Base-by-base conservation (phyloP, 2,888 invertebrate species). In the Anodontia alba region DNA sequence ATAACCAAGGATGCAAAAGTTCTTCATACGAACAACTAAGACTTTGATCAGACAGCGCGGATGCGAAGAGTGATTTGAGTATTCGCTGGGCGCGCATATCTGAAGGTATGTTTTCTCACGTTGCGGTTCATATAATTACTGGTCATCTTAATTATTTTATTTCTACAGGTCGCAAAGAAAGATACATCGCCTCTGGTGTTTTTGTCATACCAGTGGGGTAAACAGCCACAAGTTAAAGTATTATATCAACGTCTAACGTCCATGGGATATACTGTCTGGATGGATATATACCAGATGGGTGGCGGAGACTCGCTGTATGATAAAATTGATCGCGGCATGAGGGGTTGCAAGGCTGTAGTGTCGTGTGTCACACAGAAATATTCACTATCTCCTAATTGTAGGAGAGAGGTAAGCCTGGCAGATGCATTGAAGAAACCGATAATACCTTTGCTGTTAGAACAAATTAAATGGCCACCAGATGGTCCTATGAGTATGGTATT, bases 241-340 rank as follows among this genome's bases (percentile, higher is more conserved):
- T 81, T 94, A 69, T 93, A 93, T 80, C 75, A 88, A 42, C 87
- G 89, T 0, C 86, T 94, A 68, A 87, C 86, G 0, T 80, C 83
- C 17, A 81, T 90, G 8, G 94, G 93, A 20, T 91, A 88, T 71
- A 86, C 80, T n/a, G 92, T 93, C 73, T 94, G 94, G 94, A 88
- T 93, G 90, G 94, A 94, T 81, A 93, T 94, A 38, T 87, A 90
- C 71, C 93, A 94, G 84, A 94, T 94, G 94, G 94, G 93, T 8
- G 93, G 93, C 3, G 94, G 94, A 7, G 93, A 94, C 80, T 93
- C 93, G 0, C 90, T 94, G 42, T 94, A 91, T 83, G 93, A 94
- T 78, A 93, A 93, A 83, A 93, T 94, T 57, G 94, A 94, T 83
- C 76, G 86, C 15, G 94, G 94, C 2, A 78, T 93, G 43, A 77